Conservation (phyloP, 2,113 vertebrate species). For the Petroica traversi region DNA sequence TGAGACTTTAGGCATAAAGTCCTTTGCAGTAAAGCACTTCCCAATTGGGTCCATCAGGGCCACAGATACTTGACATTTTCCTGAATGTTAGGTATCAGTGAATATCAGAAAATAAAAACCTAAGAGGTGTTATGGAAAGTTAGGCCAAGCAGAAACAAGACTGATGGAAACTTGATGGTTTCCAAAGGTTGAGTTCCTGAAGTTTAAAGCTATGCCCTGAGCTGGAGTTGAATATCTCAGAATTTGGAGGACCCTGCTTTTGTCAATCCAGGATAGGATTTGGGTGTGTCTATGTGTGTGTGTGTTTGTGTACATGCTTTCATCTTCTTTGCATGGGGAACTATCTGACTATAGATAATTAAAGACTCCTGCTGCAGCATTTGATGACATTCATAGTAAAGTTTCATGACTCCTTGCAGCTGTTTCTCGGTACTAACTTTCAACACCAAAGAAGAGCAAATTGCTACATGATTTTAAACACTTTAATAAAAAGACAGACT, state of each 20-base stretch:
- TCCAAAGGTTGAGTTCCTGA: not conserved
- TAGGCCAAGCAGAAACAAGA: not conserved
- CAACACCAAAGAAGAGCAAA: not conserved
- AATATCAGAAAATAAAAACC: not conserved
- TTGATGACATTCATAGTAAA: not conserved
- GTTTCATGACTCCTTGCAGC: not conserved
- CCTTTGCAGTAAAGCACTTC: not conserved
- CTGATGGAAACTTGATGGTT: not conserved
- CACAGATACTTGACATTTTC: not conserved
- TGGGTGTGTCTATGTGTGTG: fast-evolving
- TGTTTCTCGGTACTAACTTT: not conserved
- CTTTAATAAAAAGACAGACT: not conserved
- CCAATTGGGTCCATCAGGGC: not conserved
- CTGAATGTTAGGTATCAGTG: not conserved
- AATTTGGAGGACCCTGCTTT: not conserved
- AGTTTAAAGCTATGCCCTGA: not conserved
- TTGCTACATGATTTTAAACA: not conserved
- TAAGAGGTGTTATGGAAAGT: not conserved
- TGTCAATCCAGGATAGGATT: not conserved
- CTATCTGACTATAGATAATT: not conserved
- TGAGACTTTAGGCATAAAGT: not conserved
- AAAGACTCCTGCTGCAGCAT: not conserved
- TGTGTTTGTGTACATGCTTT: not conserved
- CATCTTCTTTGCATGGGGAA: not conserved
- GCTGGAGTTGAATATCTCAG: not conserved